Conservation (phyloP, 2,888 invertebrate genomes). For the Parasteatoda lunata region DNA sequence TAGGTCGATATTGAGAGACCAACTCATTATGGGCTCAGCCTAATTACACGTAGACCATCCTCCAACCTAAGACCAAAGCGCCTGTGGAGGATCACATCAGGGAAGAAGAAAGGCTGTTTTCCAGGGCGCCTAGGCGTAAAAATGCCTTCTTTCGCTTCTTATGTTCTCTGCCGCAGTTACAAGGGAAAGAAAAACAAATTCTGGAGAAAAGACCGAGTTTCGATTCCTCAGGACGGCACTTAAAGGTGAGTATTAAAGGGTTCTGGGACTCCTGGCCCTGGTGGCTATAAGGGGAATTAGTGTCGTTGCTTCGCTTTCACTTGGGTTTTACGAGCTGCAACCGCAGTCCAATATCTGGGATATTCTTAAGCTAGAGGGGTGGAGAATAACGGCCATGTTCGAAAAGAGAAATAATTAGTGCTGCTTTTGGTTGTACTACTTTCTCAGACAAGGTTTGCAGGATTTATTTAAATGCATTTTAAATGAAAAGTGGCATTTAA, state of each 20-base stretch:
- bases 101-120: background rate
- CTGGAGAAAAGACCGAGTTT: conserved; percentile 3
- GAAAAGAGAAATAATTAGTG: background rate
- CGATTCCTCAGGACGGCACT: conserved; percentile 54
- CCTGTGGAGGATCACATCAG: conserved; percentile 2
- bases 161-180: background rate
- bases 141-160: background rate
- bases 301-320: conserved; percentile 33
- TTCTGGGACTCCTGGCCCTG: conserved; percentile 52
- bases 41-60: conserved; percentile 31
- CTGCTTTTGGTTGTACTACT: background rate
- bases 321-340: conserved; percentile 48
- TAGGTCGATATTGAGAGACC: conserved; percentile 32
- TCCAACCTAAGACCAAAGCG: background rate
- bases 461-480: no score
- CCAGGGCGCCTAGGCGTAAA: background rate
- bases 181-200: conserved; percentile 2
- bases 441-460: no score
- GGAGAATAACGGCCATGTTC: background rate
- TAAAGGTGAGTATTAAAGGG: conserved; percentile 54
- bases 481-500: no score
- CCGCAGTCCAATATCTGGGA: conserved; percentile 8
- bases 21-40: conserved; percentile 45
- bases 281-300: conserved; percentile 58
- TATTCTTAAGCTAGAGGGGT: background rate